A percentile compares a stretch with the other conserved stretches of the same genome.
Evolutionary conservation across 2,797 vertebrate genomes (phyloP).

Genomic region (Cirrhinus mrigala): DNA sequence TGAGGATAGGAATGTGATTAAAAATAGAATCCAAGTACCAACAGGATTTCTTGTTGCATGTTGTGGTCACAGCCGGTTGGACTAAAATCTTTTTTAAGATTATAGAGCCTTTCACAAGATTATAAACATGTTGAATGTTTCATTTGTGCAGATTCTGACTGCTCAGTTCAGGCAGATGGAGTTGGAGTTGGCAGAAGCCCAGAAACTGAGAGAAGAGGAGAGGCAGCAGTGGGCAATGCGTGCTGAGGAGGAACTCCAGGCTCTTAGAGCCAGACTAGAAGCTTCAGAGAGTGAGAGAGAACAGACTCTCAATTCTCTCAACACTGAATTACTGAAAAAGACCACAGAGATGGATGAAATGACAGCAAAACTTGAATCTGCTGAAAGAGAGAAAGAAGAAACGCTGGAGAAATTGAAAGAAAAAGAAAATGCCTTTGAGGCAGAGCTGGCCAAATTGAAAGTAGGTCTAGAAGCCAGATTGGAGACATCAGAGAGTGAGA

Average conservation of each 20-base stretch:
- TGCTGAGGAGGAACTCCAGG: slow-evolving; percentile 66
- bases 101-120: neutral
- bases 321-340: slow-evolving; percentile 40
- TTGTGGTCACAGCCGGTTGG: neutral
- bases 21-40: slow-evolving; percentile 5
- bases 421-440: slow-evolving; percentile 18
- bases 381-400: slow-evolving; percentile 39
- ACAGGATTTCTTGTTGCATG: neutral
- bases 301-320: slow-evolving; percentile 45
- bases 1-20: neutral
- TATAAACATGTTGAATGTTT: neutral
- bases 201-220: slow-evolving; percentile 75
- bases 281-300: slow-evolving; percentile 63
- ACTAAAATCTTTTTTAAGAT: neutral
- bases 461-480: slow-evolving; percentile 29
- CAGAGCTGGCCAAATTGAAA: slow-evolving; percentile 33
- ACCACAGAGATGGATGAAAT: slow-evolving; percentile 63
- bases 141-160: slow-evolving; percentile 79
- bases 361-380: slow-evolving; percentile 35
- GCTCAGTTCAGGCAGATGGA: slow-evolving; percentile 88
- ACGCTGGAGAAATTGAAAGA: slow-evolving; percentile 12
- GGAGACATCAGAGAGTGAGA: slow-evolving; percentile 44
- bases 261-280: slow-evolving; percentile 68
- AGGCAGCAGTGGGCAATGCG: slow-evolving; percentile 68
- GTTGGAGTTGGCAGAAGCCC: slow-evolving; percentile 76